These are phyloP conservation scores for Brachionichthys hirsutus DNA, from an alignment of 2,113 vertebrate genomes.

Conservation along the genomic window DNA sequence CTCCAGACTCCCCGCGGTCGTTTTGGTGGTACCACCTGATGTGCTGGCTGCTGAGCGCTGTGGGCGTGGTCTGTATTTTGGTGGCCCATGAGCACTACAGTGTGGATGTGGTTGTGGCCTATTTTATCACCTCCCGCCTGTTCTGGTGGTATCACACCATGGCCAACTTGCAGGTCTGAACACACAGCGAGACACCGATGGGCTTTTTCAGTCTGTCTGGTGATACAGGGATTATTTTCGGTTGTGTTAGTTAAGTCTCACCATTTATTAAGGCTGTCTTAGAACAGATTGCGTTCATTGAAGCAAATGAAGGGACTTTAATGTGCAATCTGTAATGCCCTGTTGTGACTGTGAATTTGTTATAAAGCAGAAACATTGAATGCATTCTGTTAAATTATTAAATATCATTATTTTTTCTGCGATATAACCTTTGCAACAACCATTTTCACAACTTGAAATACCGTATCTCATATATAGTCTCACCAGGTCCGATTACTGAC, in stretches of 20 bases:
- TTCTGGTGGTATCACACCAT: slow-evolving; percentile 99
- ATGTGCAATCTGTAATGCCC: no score
- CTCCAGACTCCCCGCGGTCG: slow-evolving; percentile 89
- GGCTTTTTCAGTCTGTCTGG: background rate
- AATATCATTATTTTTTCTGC: background rate
- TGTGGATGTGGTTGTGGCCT: slow-evolving; percentile 92
- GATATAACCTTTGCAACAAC: no score
- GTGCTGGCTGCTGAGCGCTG: slow-evolving; percentile 93
- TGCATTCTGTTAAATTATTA: background rate
- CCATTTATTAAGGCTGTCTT: no score
- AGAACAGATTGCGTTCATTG: no score
- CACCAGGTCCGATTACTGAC: no score
- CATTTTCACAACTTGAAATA: no score
- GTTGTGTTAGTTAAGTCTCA: no score
- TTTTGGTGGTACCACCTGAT: slow-evolving; percentile 98
- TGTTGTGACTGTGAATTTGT: no score
- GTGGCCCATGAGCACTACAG: slow-evolving; percentile 97
- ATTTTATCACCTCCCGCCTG: slow-evolving; percentile 93
- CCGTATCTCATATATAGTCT: no score
- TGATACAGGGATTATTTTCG: slow-evolving; percentile 1
- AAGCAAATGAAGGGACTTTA: no score
- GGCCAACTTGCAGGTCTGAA: slow-evolving; percentile 90
- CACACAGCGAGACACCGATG: background rate
- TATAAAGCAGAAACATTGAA: background rate
- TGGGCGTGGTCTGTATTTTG: slow-evolving; percentile 91